A percentile compares a stretch with the other conserved stretches of the same genome.
Evolutionary conservation across 2,888 invertebrate species (phyloP).

Genomic region (Altica lythri): DNA sequence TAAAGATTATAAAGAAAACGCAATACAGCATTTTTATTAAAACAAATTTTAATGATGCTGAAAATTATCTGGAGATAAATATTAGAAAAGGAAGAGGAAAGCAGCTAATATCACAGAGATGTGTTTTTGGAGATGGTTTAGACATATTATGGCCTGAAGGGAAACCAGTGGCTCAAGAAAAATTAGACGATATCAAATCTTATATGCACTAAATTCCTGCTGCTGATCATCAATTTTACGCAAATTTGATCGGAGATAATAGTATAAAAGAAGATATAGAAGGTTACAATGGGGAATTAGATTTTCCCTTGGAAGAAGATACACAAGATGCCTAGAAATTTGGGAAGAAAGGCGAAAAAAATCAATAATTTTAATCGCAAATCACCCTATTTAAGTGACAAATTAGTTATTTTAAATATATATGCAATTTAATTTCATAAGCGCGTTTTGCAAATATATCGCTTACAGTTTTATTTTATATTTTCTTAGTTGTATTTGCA

Average conservation of each 20-base stretch:
- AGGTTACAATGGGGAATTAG: slow-evolving; percentile 15
- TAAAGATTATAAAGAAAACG: slow-evolving; percentile 7
- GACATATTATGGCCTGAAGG: slow-evolving; percentile 7
- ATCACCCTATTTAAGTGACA: too few species aligned
- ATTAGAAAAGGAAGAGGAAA: too few species aligned
- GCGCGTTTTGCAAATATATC: neutral
- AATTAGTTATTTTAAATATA: too few species aligned
- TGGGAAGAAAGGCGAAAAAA: neutral
- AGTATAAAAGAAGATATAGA: slow-evolving; percentile 9
- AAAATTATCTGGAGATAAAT: too few species aligned
- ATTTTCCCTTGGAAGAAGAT: too few species aligned
- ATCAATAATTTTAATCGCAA: neutral
- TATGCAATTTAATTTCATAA: neutral
- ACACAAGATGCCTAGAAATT: too few species aligned
- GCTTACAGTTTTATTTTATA: neutral
- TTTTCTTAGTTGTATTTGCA: neutral
- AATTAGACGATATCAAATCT: neutral
- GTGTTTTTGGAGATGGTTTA: too few species aligned
- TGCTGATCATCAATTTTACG: neutral
- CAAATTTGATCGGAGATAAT: neutral
- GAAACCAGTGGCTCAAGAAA: slow-evolving; percentile 14
- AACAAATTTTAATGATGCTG: neutral
- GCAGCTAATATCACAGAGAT: neutral
- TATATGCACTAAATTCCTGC: neutral
- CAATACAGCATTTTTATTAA: slow-evolving; percentile 9